phyloP scores from a whole-genome alignment of 2,797 vertebrate species.

The Monodelphis domestica region DNA sequence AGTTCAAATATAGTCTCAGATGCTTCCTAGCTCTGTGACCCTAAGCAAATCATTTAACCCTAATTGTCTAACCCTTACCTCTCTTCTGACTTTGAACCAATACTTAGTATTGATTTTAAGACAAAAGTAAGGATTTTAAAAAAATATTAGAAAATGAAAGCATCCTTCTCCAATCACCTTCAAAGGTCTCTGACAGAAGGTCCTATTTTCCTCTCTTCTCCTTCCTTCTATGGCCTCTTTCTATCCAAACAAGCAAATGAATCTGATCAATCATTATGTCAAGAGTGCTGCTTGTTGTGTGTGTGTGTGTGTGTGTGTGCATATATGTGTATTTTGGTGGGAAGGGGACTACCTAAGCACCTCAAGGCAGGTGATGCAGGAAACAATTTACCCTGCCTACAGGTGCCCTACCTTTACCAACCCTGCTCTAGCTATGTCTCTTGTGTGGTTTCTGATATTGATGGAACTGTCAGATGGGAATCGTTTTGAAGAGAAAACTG shows the following conservation, averaged over 20 bases:
- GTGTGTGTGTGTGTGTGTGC: neutral
- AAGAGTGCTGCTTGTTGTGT: neutral
- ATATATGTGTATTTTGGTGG: neutral
- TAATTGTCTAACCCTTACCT: neutral
- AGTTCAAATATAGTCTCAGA: neutral
- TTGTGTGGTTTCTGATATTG: constrained; percentile 59
- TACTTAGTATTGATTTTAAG: too few relatives aligned
- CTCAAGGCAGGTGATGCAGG: neutral
- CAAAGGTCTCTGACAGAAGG: neutral
- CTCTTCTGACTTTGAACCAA: too few relatives aligned
- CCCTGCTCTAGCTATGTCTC: neutral
- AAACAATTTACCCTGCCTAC: neutral
- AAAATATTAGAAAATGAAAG: too few relatives aligned
- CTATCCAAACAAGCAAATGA: neutral
- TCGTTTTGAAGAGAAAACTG: constrained; percentile 49
- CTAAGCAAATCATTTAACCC: neutral
- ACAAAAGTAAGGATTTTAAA: too few relatives aligned
- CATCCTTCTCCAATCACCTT: neutral
- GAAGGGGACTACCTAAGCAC: neutral
- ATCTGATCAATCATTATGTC: neutral
- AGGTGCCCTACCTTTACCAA: neutral
- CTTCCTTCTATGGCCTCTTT: neutral
- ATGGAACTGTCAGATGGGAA: constrained; percentile 39
- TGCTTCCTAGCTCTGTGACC: neutral
- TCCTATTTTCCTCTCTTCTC: neutral